A percentile compares a stretch with the other conserved stretches of the same genome.
These are phyloP conservation scores for Campoplex nolae DNA, from an alignment of 2,888 invertebrate genomes.

Conservation along the genomic window DNA sequence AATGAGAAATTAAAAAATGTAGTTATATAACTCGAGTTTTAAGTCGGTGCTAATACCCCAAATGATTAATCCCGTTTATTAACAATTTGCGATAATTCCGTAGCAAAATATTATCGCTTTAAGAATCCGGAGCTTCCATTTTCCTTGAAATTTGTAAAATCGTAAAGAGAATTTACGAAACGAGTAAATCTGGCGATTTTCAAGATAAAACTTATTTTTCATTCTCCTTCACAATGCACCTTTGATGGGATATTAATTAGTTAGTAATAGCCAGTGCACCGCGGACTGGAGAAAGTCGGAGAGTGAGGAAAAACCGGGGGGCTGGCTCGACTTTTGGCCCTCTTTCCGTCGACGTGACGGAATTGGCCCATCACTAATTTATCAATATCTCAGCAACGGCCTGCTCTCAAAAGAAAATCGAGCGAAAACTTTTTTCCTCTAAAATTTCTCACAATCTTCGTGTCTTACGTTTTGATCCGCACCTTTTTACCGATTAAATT, in stretches of 20 bases:
- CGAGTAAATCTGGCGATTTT: neutral
- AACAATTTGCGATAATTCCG: neutral
- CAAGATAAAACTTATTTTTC: neutral
- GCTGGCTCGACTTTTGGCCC: neutral
- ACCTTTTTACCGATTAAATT: neutral
- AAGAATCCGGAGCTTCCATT: neutral
- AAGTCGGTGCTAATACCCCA: neutral
- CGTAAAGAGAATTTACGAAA: neutral
- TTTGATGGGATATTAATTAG: constrained; percentile 7
- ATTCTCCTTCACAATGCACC: neutral
- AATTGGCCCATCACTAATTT: neutral
- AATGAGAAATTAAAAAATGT: too few species aligned
- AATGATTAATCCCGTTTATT: neutral
- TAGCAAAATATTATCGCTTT: neutral
- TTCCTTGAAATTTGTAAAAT: neutral
- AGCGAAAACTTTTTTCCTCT: neutral
- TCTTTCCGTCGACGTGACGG: neutral
- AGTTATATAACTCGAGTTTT: too few species aligned
- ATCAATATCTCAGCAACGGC: neutral
- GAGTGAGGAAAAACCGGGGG: neutral
- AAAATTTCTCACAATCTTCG: neutral
- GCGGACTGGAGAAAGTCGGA: neutral
- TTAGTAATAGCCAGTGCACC: neutral
- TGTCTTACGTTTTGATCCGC: neutral
- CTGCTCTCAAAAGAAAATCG: neutral